Evolutionary conservation across 2,888 invertebrate genomes (phyloP).

Genomic region (Metacarcinus magister): DNA sequence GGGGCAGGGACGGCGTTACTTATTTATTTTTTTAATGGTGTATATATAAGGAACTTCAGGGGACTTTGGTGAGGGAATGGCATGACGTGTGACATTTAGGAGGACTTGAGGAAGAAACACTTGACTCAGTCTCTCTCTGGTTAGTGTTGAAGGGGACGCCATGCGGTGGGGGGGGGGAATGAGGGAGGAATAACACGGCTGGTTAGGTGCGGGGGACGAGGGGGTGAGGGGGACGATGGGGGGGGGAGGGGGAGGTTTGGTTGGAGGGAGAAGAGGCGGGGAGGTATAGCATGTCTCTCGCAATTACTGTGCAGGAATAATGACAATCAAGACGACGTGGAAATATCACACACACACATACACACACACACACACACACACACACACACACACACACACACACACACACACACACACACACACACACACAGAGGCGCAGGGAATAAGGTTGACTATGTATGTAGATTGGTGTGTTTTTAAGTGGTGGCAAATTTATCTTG

Average conservation of each 20-base stretch:
- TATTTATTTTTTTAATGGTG: not conserved
- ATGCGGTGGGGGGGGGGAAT: not conserved
- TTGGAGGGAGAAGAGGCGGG: not conserved
- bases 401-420: not conserved
- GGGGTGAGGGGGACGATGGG: not conserved
- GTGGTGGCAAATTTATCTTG: not conserved
- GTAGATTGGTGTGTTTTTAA: constrained; percentile 8
- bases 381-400: not conserved
- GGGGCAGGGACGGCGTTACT: not conserved
- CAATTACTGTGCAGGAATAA: constrained; percentile 31
- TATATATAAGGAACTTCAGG: not conserved
- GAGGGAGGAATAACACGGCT: not conserved
- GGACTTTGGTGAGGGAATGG: not conserved
- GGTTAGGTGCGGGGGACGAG: not conserved
- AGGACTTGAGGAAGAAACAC: not conserved
- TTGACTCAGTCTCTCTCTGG: not conserved
- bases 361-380: not conserved
- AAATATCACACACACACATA: not conserved
- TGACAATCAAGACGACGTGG: constrained; percentile 38
- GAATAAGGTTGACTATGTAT: not conserved
- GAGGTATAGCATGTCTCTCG: not conserved
- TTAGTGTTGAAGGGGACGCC: not conserved
- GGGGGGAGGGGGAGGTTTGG: not conserved
- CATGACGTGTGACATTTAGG: not conserved
- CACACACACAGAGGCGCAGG: not conserved